A percentile compares a stretch with the other conserved stretches of the same genome.
phyloP scores from a whole-genome alignment of 2,797 vertebrate species.

The Xyrichtys novacula region DNA sequence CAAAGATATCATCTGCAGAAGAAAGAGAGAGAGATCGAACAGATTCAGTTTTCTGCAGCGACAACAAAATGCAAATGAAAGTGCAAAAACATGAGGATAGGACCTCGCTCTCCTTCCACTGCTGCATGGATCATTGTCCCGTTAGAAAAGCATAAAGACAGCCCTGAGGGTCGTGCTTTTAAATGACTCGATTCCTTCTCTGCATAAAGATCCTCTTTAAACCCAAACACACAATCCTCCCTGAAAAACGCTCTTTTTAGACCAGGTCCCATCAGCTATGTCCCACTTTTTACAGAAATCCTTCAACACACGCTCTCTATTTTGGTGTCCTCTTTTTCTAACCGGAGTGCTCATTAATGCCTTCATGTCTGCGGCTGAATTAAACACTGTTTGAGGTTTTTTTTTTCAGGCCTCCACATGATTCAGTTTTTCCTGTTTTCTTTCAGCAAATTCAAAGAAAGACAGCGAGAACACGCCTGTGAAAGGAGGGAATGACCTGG shows the following conservation, averaged over 20 bases:
- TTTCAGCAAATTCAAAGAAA: slow-evolving; percentile 94
- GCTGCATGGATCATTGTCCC: neutral
- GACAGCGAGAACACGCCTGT: slow-evolving; percentile 94
- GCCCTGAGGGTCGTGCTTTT: neutral
- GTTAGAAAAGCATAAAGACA: slow-evolving; percentile 12
- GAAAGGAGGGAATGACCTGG: slow-evolving; percentile 94
- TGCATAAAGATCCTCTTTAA: slow-evolving; percentile 19
- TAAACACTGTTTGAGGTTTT: slow-evolving; percentile 6
- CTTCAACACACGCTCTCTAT: slow-evolving; percentile 24
- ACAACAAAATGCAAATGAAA: too few relatives aligned
- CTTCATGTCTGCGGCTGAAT: slow-evolving; percentile 25
- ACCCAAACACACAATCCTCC: slow-evolving; percentile 31
- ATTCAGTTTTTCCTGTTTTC: slow-evolving; percentile 24
- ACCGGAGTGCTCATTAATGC: slow-evolving; percentile 37
- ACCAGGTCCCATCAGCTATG: slow-evolving; percentile 58
- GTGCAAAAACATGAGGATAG: too few relatives aligned
- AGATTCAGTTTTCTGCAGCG: neutral
- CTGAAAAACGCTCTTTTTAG: slow-evolving; percentile 43
- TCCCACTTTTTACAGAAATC: slow-evolving; percentile 55
- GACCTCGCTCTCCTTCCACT: too few relatives aligned
- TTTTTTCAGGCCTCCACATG: neutral
- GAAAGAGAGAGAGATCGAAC: neutral
- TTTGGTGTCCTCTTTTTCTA: slow-evolving; percentile 38
- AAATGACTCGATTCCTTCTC: neutral
- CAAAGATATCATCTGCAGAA: too few relatives aligned